Percentiles rank a stretch among this genome's conserved stretches.
These are phyloP conservation scores for Xiphias gladius DNA, from an alignment of 2,113 vertebrate species.

Conservation along the genomic window DNA sequence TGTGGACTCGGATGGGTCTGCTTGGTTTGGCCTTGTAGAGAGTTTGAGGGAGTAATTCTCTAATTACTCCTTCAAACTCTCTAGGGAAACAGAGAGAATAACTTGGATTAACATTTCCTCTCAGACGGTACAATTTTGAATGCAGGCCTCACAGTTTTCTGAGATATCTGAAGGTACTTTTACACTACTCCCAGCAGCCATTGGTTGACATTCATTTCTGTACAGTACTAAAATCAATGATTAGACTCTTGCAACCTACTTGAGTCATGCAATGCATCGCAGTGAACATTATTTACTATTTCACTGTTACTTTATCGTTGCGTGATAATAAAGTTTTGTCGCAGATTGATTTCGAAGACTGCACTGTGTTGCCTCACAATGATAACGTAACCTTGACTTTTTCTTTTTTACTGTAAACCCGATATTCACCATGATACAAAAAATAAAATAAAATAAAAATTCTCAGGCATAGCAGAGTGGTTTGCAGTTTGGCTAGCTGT, in stretches of 20 bases:
- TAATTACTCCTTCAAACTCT: no score
- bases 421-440: background rate
- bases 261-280: background rate
- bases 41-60: slow-evolving; percentile 19
- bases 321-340: background rate
- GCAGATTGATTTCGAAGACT: background rate
- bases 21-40: background rate
- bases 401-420: no score
- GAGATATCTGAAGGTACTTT: background rate
- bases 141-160: background rate
- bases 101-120: slow-evolving; percentile 2
- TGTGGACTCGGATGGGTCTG: background rate
- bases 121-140: background rate
- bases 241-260: no score
- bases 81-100: background rate
- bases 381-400: background rate
- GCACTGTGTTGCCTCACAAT: background rate
- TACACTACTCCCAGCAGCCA: no score
- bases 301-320: no score
- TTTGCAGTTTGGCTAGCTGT: no score
- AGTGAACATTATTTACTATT: no score
- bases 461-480: no score
- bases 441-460: no score
- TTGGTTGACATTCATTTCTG: background rate
- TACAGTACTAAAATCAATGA: background rate